Percentiles rank a stretch among this genome's conserved stretches.
phyloP scores from a whole-genome alignment of 2,888 invertebrate species.

The Drosophila bunnanda region DNA sequence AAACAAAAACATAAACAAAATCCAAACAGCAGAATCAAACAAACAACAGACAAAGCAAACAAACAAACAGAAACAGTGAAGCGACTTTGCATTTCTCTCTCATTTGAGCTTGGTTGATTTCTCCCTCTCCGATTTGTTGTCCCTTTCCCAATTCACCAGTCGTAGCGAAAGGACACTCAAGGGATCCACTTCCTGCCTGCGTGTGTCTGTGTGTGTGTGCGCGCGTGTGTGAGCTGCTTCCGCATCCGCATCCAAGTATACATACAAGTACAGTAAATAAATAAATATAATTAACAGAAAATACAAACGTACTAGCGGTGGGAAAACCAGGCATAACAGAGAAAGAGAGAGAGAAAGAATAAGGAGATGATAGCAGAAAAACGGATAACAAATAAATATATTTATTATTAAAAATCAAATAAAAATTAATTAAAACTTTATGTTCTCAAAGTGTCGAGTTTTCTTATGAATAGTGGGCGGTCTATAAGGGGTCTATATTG shows the following conservation, averaged over 20 bases:
- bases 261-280: slow-evolving; percentile 29
- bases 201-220: neutral
- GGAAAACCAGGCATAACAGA: slow-evolving; percentile 30
- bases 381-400: slow-evolving; percentile 69
- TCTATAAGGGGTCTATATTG: too few species aligned
- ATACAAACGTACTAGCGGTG: slow-evolving; percentile 37
- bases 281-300: slow-evolving; percentile 29
- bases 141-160: neutral
- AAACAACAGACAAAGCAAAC: neutral
- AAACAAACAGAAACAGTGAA: neutral
- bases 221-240: slow-evolving; percentile 8
- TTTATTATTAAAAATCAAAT: slow-evolving; percentile 77
- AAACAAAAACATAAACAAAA: slow-evolving; percentile 15
- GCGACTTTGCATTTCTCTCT: slow-evolving; percentile 29
- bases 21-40: slow-evolving; percentile 3
- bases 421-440: slow-evolving; percentile 74
- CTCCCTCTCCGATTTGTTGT: slow-evolving; percentile 27
- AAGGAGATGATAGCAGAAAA: slow-evolving; percentile 33
- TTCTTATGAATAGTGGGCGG: slow-evolving; percentile 2
- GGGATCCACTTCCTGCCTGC: slow-evolving; percentile 13
- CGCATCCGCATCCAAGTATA: slow-evolving; percentile 23
- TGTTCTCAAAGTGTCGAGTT: slow-evolving; percentile 55
- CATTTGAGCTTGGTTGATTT: slow-evolving; percentile 23
- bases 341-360: slow-evolving; percentile 30
- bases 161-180: neutral